phyloP scores from a whole-genome alignment of 2,113 vertebrate species.

The Phalacrocorax aristotelis region DNA sequence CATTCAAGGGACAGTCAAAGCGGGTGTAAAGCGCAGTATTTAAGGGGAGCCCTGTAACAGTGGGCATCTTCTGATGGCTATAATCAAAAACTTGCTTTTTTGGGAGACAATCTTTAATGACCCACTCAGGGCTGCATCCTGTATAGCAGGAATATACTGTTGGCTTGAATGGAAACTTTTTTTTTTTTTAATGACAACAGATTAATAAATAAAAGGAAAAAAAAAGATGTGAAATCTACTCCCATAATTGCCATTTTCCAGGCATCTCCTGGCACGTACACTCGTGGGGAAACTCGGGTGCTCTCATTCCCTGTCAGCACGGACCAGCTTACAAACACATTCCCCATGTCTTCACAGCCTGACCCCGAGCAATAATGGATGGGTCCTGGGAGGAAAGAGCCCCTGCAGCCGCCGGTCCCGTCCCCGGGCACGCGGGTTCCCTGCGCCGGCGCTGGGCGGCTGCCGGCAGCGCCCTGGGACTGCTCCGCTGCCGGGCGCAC shows the following conservation, averaged over 20 bases:
- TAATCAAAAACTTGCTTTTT: neutral
- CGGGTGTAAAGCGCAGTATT: fast-evolving
- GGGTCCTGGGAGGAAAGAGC: neutral
- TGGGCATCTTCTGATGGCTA: neutral
- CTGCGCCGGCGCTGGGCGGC: fast-evolving
- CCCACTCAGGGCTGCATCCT: neutral
- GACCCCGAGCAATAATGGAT: fast-evolving
- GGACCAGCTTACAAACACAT: neutral
- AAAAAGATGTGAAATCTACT: neutral
- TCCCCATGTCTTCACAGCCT: fast-evolving
- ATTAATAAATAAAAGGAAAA: neutral
- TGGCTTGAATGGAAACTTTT: neutral
- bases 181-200: neutral
- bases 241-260: neutral
- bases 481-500: too few relatives aligned
- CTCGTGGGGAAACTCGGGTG: neutral
- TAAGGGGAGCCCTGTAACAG: neutral
- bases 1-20: fast-evolving
- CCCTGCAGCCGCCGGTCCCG: fast-evolving
- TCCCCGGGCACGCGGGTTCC: neutral
- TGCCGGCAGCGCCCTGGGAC: too few relatives aligned
- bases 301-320: neutral
- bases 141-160: too few relatives aligned
- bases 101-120: fast-evolving
- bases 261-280: fast-evolving